Percentiles rank a stretch among this genome's conserved stretches.
Evolutionary conservation across 2,113 vertebrate genomes (phyloP).

Genomic region (Narcine bancroftii): DNA sequence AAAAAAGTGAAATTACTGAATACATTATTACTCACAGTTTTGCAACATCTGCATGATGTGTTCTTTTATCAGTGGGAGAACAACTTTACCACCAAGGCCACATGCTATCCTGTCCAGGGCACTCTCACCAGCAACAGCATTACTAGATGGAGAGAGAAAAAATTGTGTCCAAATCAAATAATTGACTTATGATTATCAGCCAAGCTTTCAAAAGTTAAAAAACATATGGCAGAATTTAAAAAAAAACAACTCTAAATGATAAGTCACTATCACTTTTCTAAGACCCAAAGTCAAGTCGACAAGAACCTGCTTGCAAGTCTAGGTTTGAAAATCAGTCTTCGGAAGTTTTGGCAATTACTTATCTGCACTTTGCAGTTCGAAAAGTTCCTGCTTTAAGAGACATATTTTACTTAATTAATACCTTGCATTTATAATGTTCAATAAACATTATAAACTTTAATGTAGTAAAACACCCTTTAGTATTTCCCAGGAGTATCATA

Average conservation of each 20-base stretch:
- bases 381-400: too few species aligned
- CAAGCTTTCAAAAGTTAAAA: neutral
- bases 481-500: too few species aligned
- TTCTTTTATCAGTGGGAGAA: constrained; percentile 95
- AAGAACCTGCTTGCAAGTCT: too few species aligned
- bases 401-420: too few species aligned
- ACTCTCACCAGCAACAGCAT: constrained; percentile 92
- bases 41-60: constrained; percentile 98
- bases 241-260: neutral
- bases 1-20: too few species aligned
- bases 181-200: constrained; percentile 29
- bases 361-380: too few species aligned
- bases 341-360: too few species aligned
- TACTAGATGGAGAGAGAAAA: constrained; percentile 58
- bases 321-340: too few species aligned
- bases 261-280: neutral
- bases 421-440: too few species aligned
- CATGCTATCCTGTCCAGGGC: constrained; percentile 93
- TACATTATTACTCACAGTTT: constrained; percentile 71
- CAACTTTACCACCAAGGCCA: constrained; percentile 90
- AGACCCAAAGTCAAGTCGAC: neutral
- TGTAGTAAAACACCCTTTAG: too few species aligned
- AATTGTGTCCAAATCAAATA: neutral
- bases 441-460: too few species aligned
- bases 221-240: neutral